These are phyloP conservation scores for Pygmarrhopalites habei DNA, from an alignment of 1,140 invertebrate genomes.

Conservation along the genomic window DNA sequence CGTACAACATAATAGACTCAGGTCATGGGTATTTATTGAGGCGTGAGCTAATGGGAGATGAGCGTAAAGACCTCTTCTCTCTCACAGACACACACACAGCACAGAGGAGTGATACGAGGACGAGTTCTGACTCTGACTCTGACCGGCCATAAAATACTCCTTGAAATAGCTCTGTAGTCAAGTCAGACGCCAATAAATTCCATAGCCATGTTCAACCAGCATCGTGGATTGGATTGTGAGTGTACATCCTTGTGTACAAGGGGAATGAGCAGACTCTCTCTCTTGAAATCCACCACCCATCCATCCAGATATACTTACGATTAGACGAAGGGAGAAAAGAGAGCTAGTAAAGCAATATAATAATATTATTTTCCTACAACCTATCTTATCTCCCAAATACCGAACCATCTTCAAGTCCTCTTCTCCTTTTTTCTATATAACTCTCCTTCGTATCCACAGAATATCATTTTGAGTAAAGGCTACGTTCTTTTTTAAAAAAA, in stretches of 20 bases:
- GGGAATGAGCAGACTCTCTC: too few species aligned
- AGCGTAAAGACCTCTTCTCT: slow-evolving; percentile 1
- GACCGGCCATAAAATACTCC: slow-evolving; percentile 8
- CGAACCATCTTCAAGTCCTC: too few species aligned
- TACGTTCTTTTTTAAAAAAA: too few species aligned
- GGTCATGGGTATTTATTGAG: slow-evolving; percentile 13
- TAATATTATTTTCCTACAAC: background rate
- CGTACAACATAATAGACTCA: background rate
- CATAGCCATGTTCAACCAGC: too few species aligned
- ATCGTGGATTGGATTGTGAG: too few species aligned
- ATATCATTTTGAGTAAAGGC: too few species aligned
- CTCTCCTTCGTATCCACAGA: too few species aligned
- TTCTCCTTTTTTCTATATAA: background rate
- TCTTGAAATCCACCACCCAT: too few species aligned
- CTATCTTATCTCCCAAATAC: background rate
- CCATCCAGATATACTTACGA: too few species aligned
- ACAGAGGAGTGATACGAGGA: background rate
- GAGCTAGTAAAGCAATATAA: background rate
- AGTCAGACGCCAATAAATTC: slow-evolving; percentile 6
- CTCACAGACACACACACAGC: too few species aligned
- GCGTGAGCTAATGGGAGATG: slow-evolving; percentile 11
- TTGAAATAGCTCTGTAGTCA: slow-evolving; percentile 5
- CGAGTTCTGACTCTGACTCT: background rate
- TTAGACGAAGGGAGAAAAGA: too few species aligned
- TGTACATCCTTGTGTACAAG: too few species aligned